Evolutionary conservation across 2,888 invertebrate species (phyloP), one percentile per base, ranked within the genome.

Genomic region (Omphaloscelis lunosa): DNA sequence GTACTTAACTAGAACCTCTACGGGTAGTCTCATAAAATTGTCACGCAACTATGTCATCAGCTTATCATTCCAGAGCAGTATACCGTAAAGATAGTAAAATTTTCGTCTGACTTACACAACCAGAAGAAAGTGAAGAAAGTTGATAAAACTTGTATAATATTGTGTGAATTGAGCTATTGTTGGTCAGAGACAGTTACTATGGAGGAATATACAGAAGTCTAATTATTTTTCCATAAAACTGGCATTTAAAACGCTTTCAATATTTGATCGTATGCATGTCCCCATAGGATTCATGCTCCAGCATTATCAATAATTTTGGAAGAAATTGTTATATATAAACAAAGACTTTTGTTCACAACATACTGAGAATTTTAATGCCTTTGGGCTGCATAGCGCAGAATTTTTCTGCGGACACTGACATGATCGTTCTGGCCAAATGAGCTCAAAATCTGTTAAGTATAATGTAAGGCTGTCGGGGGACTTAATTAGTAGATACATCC

Each of bases 71-170:
- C 34, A 66, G 20, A 41, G 39, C 58, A 61, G 53, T 34, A 27
- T 6, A 59, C 34, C 78, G 48, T 82, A 45, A 85, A 82, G 83
- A 82, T 78, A 62, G 78, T 58, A 71, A 23, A 39, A 67, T 68
- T 83, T 74, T 82, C 48, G 53, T 75, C 63, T 34, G 15, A 51
- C 75, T 86, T 85, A 87, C 73, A 77, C 77, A 86, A 86, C 72
- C 76, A 59, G 34, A 85, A 73, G 87, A 88, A 88, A 88, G 87
- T 88, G 75, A 86, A 84, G 87, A 88, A 88, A 86, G 86, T 84
- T 79, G 59, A 85, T 80, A 69, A 83, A 79, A 80, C 87, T 88
- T 88, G 88, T 83, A 88, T 88, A 88, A 88, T 77, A 82, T 79
- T 82, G 85, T 86, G 85, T 84, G 87, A 85, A 88, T 85, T 74